Conservation (phyloP, 2,797 vertebrate species). For the Myotis pilosus region DNA sequence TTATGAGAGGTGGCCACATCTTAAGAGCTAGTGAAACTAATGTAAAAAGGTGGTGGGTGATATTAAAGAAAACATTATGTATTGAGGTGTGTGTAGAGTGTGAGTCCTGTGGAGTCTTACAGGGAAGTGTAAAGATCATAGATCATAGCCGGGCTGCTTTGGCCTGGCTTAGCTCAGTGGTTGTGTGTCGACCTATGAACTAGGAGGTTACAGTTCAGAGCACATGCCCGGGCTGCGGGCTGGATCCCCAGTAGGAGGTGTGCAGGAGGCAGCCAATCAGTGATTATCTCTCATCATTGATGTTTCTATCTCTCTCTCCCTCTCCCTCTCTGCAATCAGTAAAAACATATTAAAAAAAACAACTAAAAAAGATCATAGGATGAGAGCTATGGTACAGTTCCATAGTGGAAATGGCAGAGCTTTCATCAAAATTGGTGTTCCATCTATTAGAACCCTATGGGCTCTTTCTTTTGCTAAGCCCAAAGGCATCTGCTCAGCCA, state of each 20-base stretch:
- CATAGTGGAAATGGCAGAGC: not conserved
- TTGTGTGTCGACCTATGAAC: too few relatives aligned
- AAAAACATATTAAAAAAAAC: too few relatives aligned
- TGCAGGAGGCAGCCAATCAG: too few relatives aligned
- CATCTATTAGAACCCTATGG: not conserved
- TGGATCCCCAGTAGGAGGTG: too few relatives aligned
- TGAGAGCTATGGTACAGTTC: not conserved
- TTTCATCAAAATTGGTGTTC: slow-evolving; percentile 6
- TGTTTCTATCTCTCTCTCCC: too few relatives aligned
- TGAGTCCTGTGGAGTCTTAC: not conserved
- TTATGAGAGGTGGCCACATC: not conserved
- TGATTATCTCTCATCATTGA: too few relatives aligned
- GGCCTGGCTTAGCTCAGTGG: too few relatives aligned
- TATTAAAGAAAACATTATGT: not conserved
- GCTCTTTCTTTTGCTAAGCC: not conserved
- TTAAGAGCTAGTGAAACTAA: not conserved
- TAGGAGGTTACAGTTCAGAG: too few relatives aligned
- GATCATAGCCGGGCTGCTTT: not conserved
- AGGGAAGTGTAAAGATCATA: not conserved
- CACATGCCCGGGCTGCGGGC: too few relatives aligned
- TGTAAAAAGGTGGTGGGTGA: slow-evolving; percentile 11
- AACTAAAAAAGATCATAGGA: not conserved
- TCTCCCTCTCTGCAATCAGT: too few relatives aligned
- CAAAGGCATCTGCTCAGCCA: not conserved
- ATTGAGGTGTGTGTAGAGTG: not conserved